Conservation (phyloP, 2,113 vertebrate genomes). For the Crotalus tigris region DNA sequence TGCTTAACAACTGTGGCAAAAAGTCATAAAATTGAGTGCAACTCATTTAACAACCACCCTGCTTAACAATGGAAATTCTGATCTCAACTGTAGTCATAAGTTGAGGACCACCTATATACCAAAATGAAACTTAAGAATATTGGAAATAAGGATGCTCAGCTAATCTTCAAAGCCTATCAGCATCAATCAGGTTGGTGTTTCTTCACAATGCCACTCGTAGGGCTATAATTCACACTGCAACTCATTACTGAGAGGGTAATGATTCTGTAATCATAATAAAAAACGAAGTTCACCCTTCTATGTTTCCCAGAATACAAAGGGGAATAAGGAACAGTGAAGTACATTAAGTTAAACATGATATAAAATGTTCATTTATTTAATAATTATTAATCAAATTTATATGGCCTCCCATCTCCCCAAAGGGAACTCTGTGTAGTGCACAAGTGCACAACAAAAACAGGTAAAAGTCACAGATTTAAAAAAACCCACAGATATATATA, state of each 20-base stretch:
- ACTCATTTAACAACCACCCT: background rate
- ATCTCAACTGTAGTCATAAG: background rate
- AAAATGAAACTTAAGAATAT: background rate
- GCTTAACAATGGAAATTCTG: background rate
- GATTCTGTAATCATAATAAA: background rate
- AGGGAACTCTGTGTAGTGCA: background rate
- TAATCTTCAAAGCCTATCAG: rapidly evolving
- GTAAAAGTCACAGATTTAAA: background rate
- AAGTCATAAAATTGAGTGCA: background rate
- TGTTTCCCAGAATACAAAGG: background rate
- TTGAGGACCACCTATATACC: background rate
- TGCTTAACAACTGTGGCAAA: background rate
- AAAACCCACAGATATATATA: background rate
- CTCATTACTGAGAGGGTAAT: background rate
- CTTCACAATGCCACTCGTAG: rapidly evolving
- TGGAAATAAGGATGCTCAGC: background rate
- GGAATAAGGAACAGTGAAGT: background rate
- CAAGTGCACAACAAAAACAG: background rate
- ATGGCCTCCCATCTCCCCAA: background rate
- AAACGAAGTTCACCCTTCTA: background rate
- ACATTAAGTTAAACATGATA: background rate
- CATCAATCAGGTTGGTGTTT: background rate
- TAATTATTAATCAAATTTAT: background rate
- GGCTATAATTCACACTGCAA: background rate
- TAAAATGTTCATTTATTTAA: background rate